Evolutionary conservation across 2,888 invertebrate species (phyloP), one percentile per base, ranked within the genome.

Genomic region (Calliopum simillimum): DNA sequence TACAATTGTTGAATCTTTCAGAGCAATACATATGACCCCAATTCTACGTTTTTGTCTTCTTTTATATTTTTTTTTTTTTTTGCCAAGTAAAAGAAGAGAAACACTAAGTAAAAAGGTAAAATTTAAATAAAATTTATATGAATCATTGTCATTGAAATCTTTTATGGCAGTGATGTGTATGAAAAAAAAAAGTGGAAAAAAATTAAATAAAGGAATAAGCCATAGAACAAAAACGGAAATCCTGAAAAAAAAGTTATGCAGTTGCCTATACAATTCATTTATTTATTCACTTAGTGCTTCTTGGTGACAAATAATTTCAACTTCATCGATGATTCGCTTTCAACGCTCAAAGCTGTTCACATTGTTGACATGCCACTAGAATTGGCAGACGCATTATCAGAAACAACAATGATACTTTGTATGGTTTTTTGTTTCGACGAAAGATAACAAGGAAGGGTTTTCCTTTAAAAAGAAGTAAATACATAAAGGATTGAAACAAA

Each of bases 91-190:
- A 33, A 56, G 33, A 56, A 23, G 23, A 56, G 33, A 56, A 21
- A 51, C 14, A 19, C 51, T n/a, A 21, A 51, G 21, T 16, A 11
- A 51, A 21, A 11, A 51, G n/a, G 19, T 2, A 33, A 33, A 33
- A 33, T 33, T 33, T 33, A 33, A 33, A 21, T 16, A 19, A 16
- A 51, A 51, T 19, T 51, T 51, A 51, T 51, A 51, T 51, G n/a
- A 51, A 51, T 51, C 51, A 51, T 51, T 51, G 51, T 51, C 51
- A 51, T 51, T 51, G 51, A 51, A 51, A 51, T 51, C 51, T 16
- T 19, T 51, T 51, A 19, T 51, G n/a, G n/a, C 16, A 21, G 51
- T 16, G 5, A 51, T 19, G n/a, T n/a, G n/a, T n/a, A 19, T 21
- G n/a, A 16, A 21, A 51, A 51, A 21, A 14, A 51, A n/a, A n/a